These are phyloP conservation scores for Corapipo altera DNA, from an alignment of 2,113 vertebrate genomes.

Conservation along the genomic window DNA sequence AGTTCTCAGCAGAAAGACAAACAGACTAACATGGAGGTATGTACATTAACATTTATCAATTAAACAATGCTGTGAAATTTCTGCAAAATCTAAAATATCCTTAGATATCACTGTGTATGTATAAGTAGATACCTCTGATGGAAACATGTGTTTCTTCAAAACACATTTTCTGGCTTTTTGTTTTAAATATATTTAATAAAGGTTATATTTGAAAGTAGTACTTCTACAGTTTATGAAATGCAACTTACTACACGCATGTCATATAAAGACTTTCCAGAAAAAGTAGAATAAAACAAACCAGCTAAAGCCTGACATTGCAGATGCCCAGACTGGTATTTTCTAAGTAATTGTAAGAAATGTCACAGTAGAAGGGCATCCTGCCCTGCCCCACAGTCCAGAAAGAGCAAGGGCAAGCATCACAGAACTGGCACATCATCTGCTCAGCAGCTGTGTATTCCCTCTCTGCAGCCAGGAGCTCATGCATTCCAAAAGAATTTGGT, in stretches of 20 bases:
- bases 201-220: not conserved
- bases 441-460: not conserved
- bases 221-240: not conserved
- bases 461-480: not conserved
- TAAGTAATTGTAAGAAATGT: not conserved
- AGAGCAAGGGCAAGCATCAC: not conserved
- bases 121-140: not conserved
- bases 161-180: not conserved
- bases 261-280: not conserved
- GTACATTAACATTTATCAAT: not conserved
- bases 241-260: not conserved
- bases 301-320: not conserved
- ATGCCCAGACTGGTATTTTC: not conserved
- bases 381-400: not conserved
- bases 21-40: not conserved
- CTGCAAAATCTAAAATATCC: conserved; percentile 19
- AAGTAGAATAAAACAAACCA: conserved; percentile 14
- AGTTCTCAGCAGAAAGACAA: conserved; percentile 50
- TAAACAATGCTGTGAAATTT: not conserved
- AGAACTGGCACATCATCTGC: not conserved
- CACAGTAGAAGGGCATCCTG: not conserved
- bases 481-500: not conserved
- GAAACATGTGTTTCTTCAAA: not conserved
- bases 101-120: not conserved
- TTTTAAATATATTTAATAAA: not conserved